Percentiles rank a stretch among this genome's conserved stretches.
Evolutionary conservation across 2,797 vertebrate species (phyloP).

Genomic region (Epinephelus awoara): DNA sequence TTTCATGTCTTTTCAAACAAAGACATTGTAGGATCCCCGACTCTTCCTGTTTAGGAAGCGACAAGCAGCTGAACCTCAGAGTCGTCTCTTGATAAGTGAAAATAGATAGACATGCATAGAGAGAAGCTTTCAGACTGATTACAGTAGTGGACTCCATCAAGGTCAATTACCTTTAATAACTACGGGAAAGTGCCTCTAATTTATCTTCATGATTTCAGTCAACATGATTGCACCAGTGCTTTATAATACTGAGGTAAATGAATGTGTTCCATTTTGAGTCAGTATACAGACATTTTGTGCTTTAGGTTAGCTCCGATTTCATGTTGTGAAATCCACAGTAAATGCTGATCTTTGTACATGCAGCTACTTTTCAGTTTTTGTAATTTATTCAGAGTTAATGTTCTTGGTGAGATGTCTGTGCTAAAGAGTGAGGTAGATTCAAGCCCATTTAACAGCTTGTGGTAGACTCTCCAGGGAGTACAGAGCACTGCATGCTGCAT

Average conservation of each 20-base stretch:
- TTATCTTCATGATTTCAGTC: constrained; percentile 2
- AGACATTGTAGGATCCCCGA: background rate
- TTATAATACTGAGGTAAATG: background rate
- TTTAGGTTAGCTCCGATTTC: background rate
- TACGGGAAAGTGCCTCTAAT: background rate
- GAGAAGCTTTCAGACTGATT: constrained; percentile 1
- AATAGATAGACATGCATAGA: background rate
- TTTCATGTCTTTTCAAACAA: background rate
- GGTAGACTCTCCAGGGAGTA: too few relatives aligned
- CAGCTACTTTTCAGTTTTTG: too few relatives aligned
- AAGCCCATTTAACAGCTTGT: background rate
- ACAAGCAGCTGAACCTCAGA: background rate
- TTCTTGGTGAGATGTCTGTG: too few relatives aligned
- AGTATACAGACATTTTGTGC: background rate
- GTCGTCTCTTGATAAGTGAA: background rate
- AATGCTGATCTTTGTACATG: background rate
- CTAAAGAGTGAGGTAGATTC: background rate
- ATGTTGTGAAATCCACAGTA: background rate
- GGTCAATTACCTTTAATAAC: constrained; percentile 19
- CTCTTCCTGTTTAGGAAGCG: constrained; percentile 6
- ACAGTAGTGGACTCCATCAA: constrained; percentile 18
- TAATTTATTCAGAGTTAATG: too few relatives aligned
- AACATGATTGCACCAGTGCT: background rate
- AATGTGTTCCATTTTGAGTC: background rate
- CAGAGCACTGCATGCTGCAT: too few relatives aligned